These are phyloP conservation scores for Hydractinia symbiolongicarpus DNA, from an alignment of 30 jellyfish, hydroid and myxozoan species.

Conservation along the genomic window DNA sequence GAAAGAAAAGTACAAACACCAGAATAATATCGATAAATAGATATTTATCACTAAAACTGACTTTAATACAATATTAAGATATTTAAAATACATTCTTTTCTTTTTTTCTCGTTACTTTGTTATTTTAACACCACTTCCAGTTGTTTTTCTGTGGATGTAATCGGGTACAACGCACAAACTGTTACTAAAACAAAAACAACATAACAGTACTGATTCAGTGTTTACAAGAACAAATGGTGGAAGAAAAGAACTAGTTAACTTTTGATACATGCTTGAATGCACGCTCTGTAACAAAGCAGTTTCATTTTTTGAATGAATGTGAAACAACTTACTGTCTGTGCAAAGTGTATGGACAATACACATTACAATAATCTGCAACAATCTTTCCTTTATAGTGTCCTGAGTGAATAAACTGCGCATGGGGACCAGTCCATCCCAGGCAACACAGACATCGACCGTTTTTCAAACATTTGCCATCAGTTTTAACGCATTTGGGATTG, in stretches of 20 bases:
- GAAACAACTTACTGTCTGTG: not conserved
- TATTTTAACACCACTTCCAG: not conserved
- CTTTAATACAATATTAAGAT: no score
- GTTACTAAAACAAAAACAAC: not conserved
- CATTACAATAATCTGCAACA: constrained; percentile 5
- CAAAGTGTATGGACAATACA: constrained; percentile 10
- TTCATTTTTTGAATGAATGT: no score
- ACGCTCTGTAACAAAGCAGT: no score
- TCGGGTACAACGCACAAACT: not conserved
- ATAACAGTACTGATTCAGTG: no score
- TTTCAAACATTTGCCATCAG: constrained; percentile 10
- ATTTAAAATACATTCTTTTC: no score
- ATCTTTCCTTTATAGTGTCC: not conserved
- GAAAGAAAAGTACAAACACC: no score
- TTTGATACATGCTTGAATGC: no score
- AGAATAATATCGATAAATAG: no score
- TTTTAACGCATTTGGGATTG: constrained; percentile 23
- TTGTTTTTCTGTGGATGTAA: not conserved
- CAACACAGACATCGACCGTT: constrained; percentile 35
- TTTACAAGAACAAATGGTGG: no score
- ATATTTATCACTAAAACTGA: no score
- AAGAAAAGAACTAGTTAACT: no score
- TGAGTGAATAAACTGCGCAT: constrained; percentile 4
- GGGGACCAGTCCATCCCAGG: constrained; percentile 35
- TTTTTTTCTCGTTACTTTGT: no score